Evolutionary conservation across 2,888 invertebrate species (phyloP), one percentile per base, ranked within the genome.

Genomic region (Drosophila fungiperda): DNA sequence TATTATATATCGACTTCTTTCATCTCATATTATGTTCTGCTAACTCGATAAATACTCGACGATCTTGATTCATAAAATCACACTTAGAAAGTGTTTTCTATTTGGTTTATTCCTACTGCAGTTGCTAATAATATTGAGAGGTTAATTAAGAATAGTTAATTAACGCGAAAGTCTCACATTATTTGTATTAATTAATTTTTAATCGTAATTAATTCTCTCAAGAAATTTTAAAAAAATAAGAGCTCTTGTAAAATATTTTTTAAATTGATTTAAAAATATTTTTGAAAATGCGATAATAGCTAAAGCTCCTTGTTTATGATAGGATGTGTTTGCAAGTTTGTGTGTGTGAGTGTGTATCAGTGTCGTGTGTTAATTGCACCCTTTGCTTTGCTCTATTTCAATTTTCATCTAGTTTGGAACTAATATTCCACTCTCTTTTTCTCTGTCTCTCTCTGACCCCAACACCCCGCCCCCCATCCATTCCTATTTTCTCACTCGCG

Each of bases 391-490:
- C 11, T 26, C 11, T 29, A 32, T 17, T 52, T 20, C 0, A n/a
- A 32, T 52, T 52, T 52, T 20, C 52, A 32, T 52, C 32, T 32
- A 52, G 32, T 17, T 52, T n/a, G 29, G 15, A 20, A 20, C 52
- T 52, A 20, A 33, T 32, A 15, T 45, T 45, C n/a, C n/a, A 52
- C 12, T n/a, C n/a, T 17, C 42, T 42, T n/a, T 5, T 42, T 7
- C n/a, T 17, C 7, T 42, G 20, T 29, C 26, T 3, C 26, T 26
- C 3, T 26, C 26, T 26, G 26, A 26, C 26, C 26, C 26, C 3
- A 26, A 26, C 26, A 26, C 17, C 20, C 48, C 0, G 36, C 26
- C 32, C 12, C 32, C 6, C 1, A 1, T 42, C 2, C 38, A 12
- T 26, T 23, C 4, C 50, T 29, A 5, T n/a, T 15, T 17, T 6